Evolutionary conservation across 2,113 vertebrate genomes (phyloP).

Genomic region (Pteropus alecto): DNA sequence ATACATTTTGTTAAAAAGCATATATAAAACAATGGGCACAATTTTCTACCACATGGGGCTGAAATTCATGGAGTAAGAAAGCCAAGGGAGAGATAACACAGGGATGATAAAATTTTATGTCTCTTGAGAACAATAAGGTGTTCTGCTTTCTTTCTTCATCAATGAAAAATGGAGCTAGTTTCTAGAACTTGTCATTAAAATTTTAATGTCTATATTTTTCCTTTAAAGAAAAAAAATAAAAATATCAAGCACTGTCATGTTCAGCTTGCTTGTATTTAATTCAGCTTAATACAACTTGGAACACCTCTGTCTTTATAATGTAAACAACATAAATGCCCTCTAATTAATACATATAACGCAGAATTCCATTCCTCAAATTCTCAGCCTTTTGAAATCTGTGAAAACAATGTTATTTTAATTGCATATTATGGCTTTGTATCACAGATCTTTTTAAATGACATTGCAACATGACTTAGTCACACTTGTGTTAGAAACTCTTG

Average conservation of each 20-base stretch:
- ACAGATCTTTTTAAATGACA: neutral
- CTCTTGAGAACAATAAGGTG: neutral
- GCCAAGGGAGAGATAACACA: neutral
- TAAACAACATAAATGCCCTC: neutral
- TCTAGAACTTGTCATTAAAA: neutral
- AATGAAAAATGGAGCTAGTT: neutral
- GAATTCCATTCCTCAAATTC: neutral
- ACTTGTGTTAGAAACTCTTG: neutral
- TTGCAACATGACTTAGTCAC: neutral
- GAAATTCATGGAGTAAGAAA: neutral
- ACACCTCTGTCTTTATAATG: neutral
- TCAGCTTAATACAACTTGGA: neutral
- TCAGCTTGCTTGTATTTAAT: neutral
- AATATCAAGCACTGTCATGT: neutral
- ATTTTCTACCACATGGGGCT: neutral
- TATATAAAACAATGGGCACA: neutral
- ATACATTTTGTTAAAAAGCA: neutral
- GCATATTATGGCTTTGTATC: neutral
- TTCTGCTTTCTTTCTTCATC: neutral
- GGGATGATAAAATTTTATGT: neutral
- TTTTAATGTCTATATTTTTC: neutral
- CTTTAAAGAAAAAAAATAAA: neutral
- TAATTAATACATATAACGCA: neutral
- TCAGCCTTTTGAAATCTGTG: neutral
- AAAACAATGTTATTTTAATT: neutral